Conservation (phyloP, 2,797 vertebrate species). For the Lagocephalus sceleratus region DNA sequence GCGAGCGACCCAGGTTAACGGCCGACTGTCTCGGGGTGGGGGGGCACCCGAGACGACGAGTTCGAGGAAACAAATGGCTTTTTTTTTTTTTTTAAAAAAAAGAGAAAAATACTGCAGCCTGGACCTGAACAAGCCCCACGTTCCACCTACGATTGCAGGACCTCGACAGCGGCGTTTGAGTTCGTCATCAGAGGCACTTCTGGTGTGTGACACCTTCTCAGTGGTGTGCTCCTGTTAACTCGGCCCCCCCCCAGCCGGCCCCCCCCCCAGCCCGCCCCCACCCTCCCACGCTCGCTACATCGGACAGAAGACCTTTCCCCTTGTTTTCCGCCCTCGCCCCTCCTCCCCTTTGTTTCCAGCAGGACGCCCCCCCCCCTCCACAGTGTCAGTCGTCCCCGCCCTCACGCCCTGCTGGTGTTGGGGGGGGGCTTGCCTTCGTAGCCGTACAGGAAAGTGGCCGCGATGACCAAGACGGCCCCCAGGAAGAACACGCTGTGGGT, state of each 20-base stretch:
- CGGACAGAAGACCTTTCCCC: constrained; percentile 36
- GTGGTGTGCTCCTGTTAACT: constrained; percentile 21
- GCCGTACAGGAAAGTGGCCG: constrained; percentile 94
- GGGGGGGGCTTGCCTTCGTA: constrained; percentile 87
- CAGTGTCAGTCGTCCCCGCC: constrained; percentile 27
- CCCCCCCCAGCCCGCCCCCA: neutral
- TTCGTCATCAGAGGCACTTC: constrained; percentile 64
- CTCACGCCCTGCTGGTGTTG: constrained; percentile 91
- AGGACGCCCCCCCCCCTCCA: constrained; percentile 26
- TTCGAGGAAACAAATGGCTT: neutral
- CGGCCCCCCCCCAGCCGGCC: neutral
- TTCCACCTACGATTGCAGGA: neutral
- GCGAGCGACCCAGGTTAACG: constrained; percentile 19
- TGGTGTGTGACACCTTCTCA: constrained; percentile 51
- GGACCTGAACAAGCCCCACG: constrained; percentile 2
- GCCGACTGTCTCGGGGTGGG: too few species aligned
- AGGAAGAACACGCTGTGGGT: constrained; percentile 89
- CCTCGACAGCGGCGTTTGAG: constrained; percentile 10
- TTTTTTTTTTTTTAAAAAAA: too few species aligned
- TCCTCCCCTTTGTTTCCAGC: constrained; percentile 17
- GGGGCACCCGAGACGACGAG: too few species aligned
- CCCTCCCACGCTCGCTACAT: constrained; percentile 12
- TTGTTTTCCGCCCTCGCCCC: constrained; percentile 26
- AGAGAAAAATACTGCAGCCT: constrained; percentile 13
- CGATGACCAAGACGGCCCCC: constrained; percentile 90